These are phyloP conservation scores for Stegostoma tigrinum DNA, from an alignment of 2,113 vertebrate genomes.

Conservation along the genomic window DNA sequence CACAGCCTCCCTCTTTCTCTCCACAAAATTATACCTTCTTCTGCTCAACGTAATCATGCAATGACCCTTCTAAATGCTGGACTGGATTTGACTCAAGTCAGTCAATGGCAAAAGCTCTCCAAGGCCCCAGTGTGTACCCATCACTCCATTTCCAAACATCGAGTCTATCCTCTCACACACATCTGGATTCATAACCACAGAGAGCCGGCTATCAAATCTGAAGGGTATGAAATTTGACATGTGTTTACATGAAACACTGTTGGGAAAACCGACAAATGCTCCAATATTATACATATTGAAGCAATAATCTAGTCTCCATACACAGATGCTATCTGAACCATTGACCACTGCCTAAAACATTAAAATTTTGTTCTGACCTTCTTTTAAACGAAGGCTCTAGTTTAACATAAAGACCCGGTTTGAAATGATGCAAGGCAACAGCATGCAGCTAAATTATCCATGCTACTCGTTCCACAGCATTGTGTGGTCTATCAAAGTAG, in stretches of 20 bases:
- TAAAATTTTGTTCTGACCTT: not conserved
- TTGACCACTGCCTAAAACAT: not conserved
- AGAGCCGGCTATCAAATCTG: not conserved
- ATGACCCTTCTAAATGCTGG: not conserved
- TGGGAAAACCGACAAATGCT: not conserved
- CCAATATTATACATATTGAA: not conserved
- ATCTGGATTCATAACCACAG: not conserved
- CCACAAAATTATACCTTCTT: not conserved
- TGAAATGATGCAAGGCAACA: not conserved
- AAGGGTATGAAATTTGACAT: not conserved
- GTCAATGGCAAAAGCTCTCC: not conserved
- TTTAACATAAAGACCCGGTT: not conserved
- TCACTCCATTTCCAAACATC: not conserved
- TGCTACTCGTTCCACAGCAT: not conserved
- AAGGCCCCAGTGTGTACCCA: not conserved
- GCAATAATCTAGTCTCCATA: not conserved
- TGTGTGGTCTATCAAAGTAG: not conserved
- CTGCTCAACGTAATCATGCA: not conserved
- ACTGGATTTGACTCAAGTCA: not conserved
- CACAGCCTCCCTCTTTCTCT: not conserved
- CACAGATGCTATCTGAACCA: not conserved
- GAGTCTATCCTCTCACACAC: no score
- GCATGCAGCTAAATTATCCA: not conserved
- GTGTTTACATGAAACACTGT: not conserved
- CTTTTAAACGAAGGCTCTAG: not conserved